Evolutionary conservation across 2,797 vertebrate species (phyloP).

Genomic region (Agapornis canus): DNA sequence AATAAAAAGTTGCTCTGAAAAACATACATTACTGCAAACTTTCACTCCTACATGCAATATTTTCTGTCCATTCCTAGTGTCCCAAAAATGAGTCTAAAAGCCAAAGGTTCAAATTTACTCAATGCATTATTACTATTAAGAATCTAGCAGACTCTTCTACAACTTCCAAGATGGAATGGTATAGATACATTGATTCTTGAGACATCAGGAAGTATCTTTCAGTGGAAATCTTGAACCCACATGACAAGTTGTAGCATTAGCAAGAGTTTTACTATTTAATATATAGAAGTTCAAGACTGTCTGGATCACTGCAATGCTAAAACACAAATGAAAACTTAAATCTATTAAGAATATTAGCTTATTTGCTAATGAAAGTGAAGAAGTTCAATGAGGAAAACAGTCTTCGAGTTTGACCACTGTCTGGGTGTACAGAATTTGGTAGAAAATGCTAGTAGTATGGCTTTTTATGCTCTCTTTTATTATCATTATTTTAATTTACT

Average conservation of each 20-base stretch:
- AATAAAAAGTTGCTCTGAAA: not conserved
- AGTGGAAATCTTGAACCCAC: not conserved
- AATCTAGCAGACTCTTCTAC: not conserved
- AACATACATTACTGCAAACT: not conserved
- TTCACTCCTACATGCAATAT: not conserved
- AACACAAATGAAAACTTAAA: not conserved
- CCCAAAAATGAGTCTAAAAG: not conserved
- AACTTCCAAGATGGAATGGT: not conserved
- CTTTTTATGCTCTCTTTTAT: not conserved
- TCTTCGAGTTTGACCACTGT: not conserved
- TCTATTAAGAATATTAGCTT: not conserved
- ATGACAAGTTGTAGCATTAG: not conserved
- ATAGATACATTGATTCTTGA: not conserved
- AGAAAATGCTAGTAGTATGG: not conserved
- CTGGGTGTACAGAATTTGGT: not conserved
- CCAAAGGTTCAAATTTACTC: not conserved
- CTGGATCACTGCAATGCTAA: not conserved
- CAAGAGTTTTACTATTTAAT: not conserved
- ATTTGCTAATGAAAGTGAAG: not conserved
- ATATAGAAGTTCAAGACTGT: not conserved
- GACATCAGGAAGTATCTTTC: not conserved
- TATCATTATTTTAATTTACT: not conserved
- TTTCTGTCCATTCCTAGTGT: not conserved
- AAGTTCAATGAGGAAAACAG: not conserved
- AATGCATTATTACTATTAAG: accelerated